A percentile compares a stretch with the other conserved stretches of the same genome.
Conservation (phyloP, 1,140 invertebrate genomes). For the Catajapyx aquilonaris region DNA sequence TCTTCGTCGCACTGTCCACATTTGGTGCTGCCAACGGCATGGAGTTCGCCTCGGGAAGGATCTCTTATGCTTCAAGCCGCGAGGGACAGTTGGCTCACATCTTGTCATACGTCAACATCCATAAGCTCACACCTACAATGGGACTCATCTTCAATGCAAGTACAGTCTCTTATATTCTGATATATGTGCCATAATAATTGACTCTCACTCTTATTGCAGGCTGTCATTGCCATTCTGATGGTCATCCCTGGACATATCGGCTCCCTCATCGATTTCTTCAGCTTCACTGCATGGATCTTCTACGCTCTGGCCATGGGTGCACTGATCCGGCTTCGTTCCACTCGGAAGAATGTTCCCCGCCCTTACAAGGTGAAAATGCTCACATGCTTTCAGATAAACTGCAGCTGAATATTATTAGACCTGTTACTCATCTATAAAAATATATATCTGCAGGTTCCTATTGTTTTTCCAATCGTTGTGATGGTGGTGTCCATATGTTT, state of each 20-base stretch:
- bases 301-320: slow-evolving; percentile 23
- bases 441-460: slow-evolving; percentile 26
- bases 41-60: slow-evolving; percentile 30
- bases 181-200: not conserved
- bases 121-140: slow-evolving; percentile 75
- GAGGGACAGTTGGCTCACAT: slow-evolving; percentile 84
- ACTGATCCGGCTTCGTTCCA: slow-evolving; percentile 21
- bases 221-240: slow-evolving; percentile 20
- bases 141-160: slow-evolving; percentile 85
- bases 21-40: slow-evolving; percentile 27
- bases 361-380: slow-evolving; percentile 13
- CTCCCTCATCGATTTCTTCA: slow-evolving; percentile 28
- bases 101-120: slow-evolving; percentile 79
- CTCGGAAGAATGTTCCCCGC: slow-evolving; percentile 16
- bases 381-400: too few species aligned
- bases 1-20: slow-evolving; percentile 12
- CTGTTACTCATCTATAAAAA: too few species aligned
- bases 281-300: slow-evolving; percentile 29
- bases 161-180: slow-evolving; percentile 9
- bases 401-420: too few species aligned
- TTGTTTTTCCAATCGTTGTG: slow-evolving; percentile 27
- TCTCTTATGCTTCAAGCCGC: slow-evolving; percentile 84
- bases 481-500: slow-evolving; percentile 25
- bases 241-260: slow-evolving; percentile 25
- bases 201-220: slow-evolving; percentile 17